Conservation (phyloP, 2,797 vertebrate species). For the Discoglossus pictus region DNA sequence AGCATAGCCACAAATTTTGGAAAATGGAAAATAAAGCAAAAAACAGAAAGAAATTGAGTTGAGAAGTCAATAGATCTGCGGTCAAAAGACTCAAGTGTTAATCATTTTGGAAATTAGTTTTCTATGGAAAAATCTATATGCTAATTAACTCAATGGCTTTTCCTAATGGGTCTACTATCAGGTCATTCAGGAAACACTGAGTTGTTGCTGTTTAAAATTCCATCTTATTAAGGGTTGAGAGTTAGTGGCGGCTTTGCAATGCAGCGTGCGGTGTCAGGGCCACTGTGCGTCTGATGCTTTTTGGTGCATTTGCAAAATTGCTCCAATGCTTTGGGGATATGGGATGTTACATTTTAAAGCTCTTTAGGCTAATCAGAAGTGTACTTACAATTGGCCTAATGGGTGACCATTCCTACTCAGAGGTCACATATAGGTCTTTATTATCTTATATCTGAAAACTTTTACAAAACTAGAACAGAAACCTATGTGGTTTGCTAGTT, state of each 20-base stretch:
- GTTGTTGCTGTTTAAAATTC: slow-evolving; percentile 64
- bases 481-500: too few relatives aligned
- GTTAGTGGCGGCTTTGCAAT: slow-evolving; percentile 14
- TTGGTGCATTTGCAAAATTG: background rate
- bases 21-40: slow-evolving; percentile 35
- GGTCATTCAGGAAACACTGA: slow-evolving; percentile 60
- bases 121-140: slow-evolving; percentile 67
- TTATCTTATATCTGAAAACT: too few relatives aligned
- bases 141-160: slow-evolving; percentile 66
- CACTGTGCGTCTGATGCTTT: background rate
- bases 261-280: slow-evolving; percentile 1
- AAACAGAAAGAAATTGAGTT: slow-evolving; percentile 37
- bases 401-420: too few relatives aligned
- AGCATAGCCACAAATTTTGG: slow-evolving; percentile 40
- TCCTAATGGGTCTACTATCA: slow-evolving; percentile 65
- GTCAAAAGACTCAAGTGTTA: slow-evolving; percentile 60
- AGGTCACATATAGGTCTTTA: too few relatives aligned
- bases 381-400: too few relatives aligned
- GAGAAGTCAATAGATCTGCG: slow-evolving; percentile 59
- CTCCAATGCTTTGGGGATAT: too few relatives aligned
- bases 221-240: slow-evolving; percentile 52
- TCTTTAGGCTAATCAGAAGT: too few relatives aligned
- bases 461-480: too few relatives aligned
- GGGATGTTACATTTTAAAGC: too few relatives aligned
- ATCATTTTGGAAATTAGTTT: slow-evolving; percentile 66